Base-by-base conservation (phyloP, 2,113 vertebrate genomes). In the Melanotaenia duboulayi region DNA sequence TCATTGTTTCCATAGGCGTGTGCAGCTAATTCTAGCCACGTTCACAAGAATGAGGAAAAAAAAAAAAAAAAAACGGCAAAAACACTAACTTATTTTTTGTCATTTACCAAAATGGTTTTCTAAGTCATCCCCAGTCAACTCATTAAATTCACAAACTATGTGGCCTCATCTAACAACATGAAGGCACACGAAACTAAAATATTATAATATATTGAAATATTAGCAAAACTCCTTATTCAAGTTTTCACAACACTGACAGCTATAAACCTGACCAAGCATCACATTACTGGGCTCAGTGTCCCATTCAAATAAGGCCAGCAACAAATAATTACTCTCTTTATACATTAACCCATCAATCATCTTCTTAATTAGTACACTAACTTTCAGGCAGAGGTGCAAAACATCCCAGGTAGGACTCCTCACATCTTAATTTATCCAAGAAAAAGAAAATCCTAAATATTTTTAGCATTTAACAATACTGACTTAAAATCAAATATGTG, bases 1-100 rank as follows among this genome's bases (percentile, higher is more conserved):
- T 13, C 70, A 68, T 59, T 25, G 19, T 42, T 64, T 73, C 46
- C 60, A 69, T 40, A 62, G 23, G 46, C 17, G 23, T 65, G n/a
- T 58, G 55, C 57, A 51, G 20, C 35, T 48, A 62, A 62, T 81
- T 74, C 56, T 56, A 64, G 13, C 32, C n/a, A 11, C 37, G 7
- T 39, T 28, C 6, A 28, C 6, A 4, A 6, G 28, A 28, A 3
- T 28, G 28, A 28, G n/a, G n/a, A n/a, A 28, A 28, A 28, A 28
- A 28, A 28, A 3, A 28, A 28, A 3, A 3, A 28, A 3, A 35
- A 35, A 28, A 28, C 3, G 28, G 6, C 28, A 28, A 28, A 28
- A 35, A 35, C 8, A 35, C 32, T 35, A 35, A 8, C 5, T 1
- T 35, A 5, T 35, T 35, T 35, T 35, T 7, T 7, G 8, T 35